Conservation (phyloP, 1,140 invertebrate genomes). For the Rhopalosiphum maidis region DNA sequence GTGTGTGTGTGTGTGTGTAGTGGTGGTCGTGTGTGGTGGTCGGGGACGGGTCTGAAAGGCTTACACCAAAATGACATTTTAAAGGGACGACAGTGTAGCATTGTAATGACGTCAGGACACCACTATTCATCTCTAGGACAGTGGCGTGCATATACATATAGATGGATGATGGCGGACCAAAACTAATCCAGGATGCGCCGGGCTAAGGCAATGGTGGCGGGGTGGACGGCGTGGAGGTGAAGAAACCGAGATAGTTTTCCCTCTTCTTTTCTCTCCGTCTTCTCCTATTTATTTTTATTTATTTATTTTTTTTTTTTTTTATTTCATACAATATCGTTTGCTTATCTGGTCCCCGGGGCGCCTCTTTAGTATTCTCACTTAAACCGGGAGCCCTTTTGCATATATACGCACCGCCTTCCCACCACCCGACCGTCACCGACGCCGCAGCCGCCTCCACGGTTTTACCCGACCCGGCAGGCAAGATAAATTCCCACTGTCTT, state of each 20-base stretch:
- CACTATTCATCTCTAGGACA: conserved; percentile 55
- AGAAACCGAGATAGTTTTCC: background rate
- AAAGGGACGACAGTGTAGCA: conserved; percentile 53
- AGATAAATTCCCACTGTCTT: conserved; percentile 57
- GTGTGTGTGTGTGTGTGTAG: background rate
- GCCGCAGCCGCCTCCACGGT: background rate
- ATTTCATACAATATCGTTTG: conserved; percentile 57
- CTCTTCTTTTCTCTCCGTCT: background rate
- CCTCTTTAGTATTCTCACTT: conserved; percentile 57
- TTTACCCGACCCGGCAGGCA: background rate
- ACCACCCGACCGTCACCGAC: background rate
- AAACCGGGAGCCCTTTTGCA: conserved; percentile 55
- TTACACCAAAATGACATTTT: conserved; percentile 53
- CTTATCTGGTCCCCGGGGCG: conserved; percentile 57
- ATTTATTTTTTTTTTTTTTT: conserved; percentile 41
- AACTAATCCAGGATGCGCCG: conserved; percentile 47
- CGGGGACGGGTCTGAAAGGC: conserved; percentile 32
- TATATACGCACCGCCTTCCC: background rate
- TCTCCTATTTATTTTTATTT: background rate
- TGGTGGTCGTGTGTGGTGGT: background rate
- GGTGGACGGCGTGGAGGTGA: background rate
- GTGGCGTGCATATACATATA: conserved; percentile 25
- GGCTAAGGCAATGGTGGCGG: background rate
- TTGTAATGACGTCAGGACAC: conserved; percentile 56
- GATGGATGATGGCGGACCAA: conserved; percentile 54